Base-by-base conservation (phyloP, 2,888 invertebrate genomes). In the Athetis lepigone region DNA sequence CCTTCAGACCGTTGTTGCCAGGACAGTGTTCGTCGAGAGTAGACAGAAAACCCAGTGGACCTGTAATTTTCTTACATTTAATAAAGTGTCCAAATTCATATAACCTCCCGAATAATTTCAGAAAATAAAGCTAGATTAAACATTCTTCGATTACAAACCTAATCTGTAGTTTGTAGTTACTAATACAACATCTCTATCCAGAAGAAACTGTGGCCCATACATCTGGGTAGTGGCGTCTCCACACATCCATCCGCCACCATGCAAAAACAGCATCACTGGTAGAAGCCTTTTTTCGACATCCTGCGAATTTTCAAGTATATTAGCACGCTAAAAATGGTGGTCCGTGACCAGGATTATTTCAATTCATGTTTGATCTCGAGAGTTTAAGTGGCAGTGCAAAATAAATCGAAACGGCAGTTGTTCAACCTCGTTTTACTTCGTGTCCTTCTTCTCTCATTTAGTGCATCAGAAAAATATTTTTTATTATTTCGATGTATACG, bases 231-330 rank as follows among this genome's bases (percentile, higher is more conserved):
- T 96, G 0, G 97, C 96, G 0, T 96, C 95, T 1, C 97, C 97
- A 63, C 97, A 96, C 84, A 97, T 95, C 96, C 97, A 97, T 3
- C 97, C 97, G 4, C 97, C 97, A 0, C 97, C 97, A 64, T 97
- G 97, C 67, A 97, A 93, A 91, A 97, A 97, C 16, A 97, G 94
- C 97, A 97, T 97, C 0, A 97, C 97, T 0, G 97, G 97, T 7
- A 96, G 84, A 2, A 87, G 75, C 5, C 76, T 65, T n/a, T 82
- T 80, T 0, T 46, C 63, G 4, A 83, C 19, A 57, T 89, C 87
- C 90, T 92, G 57, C 2, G 70, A 79, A 49, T 21, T 39, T 6
- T 42, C 2, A 54, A 46, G 46, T 37, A 18, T 18, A 27, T 37
- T n/a, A 25, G 18, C 2, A 25, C 6, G 25, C 25, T 39, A 18